Conservation (phyloP, 2,888 invertebrate species). For the Leptopilina syphax region DNA sequence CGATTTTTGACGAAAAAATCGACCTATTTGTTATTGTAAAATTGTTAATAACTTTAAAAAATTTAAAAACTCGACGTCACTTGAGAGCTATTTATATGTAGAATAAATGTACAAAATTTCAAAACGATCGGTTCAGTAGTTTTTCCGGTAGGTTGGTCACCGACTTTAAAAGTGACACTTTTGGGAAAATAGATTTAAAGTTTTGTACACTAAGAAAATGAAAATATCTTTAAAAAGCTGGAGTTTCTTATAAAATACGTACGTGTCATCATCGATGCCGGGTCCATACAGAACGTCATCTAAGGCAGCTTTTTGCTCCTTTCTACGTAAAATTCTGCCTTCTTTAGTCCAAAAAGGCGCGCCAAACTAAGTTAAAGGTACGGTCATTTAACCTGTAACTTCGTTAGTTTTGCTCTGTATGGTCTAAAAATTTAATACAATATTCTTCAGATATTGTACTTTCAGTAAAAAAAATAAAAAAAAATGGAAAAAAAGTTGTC, state of each 20-base stretch:
- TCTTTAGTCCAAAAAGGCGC: constrained; percentile 3
- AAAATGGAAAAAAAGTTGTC: too few relatives aligned
- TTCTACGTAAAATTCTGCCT: not conserved
- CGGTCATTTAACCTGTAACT: too few relatives aligned
- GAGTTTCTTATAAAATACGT: constrained; percentile 35
- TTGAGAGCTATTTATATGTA: constrained; percentile 38
- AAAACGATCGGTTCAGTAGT: constrained; percentile 52
- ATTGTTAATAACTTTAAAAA: too few relatives aligned
- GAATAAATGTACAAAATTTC: constrained; percentile 50
- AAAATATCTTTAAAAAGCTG: constrained; percentile 24
- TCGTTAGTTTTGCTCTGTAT: too few relatives aligned
- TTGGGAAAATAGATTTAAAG: constrained; percentile 47
- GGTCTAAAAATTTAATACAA: too few relatives aligned
- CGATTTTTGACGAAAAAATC: too few relatives aligned
- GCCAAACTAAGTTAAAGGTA: too few relatives aligned
- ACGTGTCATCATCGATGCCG: constrained; percentile 33
- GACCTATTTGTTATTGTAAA: too few relatives aligned
- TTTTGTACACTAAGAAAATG: not conserved
- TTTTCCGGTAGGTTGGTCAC: constrained; percentile 45
- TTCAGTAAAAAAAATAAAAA: too few relatives aligned
- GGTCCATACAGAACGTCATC: constrained; percentile 22
- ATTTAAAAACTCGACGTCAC: constrained; percentile 20
- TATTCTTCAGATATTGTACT: too few relatives aligned
- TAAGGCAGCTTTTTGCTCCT: constrained; percentile 33
- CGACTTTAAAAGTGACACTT: constrained; percentile 42